Percentiles rank a stretch among this genome's conserved stretches.
phyloP scores from a whole-genome alignment of 2,888 invertebrate species.

The Oeneis ivallda region DNA sequence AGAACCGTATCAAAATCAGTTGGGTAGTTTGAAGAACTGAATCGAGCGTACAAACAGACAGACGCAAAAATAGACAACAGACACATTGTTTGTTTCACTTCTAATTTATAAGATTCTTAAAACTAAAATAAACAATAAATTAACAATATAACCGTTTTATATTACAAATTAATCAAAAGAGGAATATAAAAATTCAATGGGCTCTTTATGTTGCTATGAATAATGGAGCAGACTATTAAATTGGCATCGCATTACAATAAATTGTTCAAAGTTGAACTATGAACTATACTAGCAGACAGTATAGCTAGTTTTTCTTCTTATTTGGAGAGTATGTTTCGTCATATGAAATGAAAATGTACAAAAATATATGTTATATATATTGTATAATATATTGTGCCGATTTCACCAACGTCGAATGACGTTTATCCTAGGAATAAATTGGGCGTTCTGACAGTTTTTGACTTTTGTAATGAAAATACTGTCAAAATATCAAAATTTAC shows the following conservation, averaged over 20 bases:
- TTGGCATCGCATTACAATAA: slow-evolving; percentile 32
- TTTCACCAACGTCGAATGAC: too few relatives aligned
- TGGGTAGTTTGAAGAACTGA: too few relatives aligned
- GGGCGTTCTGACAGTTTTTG: too few relatives aligned
- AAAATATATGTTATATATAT: too few relatives aligned
- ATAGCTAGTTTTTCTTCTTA: not conserved
- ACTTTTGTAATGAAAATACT: too few relatives aligned
- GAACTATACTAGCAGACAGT: slow-evolving; percentile 6
- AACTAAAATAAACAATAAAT: slow-evolving; percentile 8
- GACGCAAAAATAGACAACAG: too few relatives aligned
- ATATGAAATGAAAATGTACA: not conserved
- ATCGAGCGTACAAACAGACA: too few relatives aligned
- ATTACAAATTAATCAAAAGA: slow-evolving; percentile 24
- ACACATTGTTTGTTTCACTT: too few relatives aligned
- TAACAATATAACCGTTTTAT: slow-evolving; percentile 4
- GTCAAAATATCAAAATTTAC: too few relatives aligned
- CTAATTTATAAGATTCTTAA: not conserved
- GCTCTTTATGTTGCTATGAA: slow-evolving; percentile 31
- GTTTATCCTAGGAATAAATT: too few relatives aligned
- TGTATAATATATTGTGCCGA: too few relatives aligned
- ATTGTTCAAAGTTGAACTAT: slow-evolving; percentile 26
- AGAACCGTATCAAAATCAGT: too few relatives aligned
- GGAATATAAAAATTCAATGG: slow-evolving; percentile 31
- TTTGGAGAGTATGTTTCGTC: not conserved
- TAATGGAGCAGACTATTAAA: slow-evolving; percentile 30